Base-by-base conservation (phyloP, 1,140 invertebrate species). In the Babylonia areolata region DNA sequence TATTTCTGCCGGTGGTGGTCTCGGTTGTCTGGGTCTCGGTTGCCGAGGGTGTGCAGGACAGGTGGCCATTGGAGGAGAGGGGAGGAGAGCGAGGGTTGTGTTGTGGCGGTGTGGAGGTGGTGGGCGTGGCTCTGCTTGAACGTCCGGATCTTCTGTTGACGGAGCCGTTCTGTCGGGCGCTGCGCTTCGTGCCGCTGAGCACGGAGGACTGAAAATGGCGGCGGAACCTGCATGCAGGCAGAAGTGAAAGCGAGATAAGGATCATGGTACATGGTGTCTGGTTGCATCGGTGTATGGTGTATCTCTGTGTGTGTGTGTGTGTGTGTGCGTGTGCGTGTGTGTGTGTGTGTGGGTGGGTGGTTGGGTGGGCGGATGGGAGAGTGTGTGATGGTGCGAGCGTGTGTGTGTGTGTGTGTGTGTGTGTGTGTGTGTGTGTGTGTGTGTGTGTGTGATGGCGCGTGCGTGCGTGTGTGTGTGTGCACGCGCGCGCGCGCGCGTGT, bases 361-460 rank as follows among this genome's bases (percentile, higher is more conserved):
- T 6, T 23, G 58, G 3, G 58, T 23, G 58, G 3, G 58, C 28
- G 28, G 3, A 20, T 64, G 58, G 9, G 28, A 15, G 20, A 12
- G 58, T 64, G 58, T 64, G 58, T 64, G 58, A 12, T 6, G 9
- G 58, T 64, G 58, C 23, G 58, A 12, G 58, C 23, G 58, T 64
- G 58, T 64, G 58, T 64, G 58, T 64, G 58, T 64, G 58, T 64
- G 58, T 64, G 58, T 64, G 58, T 64, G 58, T 64, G 58, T 64
- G 58, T 23, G 58, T 64, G 73, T 75, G 73, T 75, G 73, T 75
- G 73, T 75, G 73, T 75, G 73, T 75, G 73, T 75, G 73, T 75
- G 73, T 39, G 73, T 75, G 73, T 64, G 58, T 64, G 58, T 64
- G 58, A 23, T 12, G 15, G 58, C 28, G 58, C 28, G 58, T 51